Conservation (phyloP, 2,888 invertebrate genomes). For the Tetragonisca angustula region DNA sequence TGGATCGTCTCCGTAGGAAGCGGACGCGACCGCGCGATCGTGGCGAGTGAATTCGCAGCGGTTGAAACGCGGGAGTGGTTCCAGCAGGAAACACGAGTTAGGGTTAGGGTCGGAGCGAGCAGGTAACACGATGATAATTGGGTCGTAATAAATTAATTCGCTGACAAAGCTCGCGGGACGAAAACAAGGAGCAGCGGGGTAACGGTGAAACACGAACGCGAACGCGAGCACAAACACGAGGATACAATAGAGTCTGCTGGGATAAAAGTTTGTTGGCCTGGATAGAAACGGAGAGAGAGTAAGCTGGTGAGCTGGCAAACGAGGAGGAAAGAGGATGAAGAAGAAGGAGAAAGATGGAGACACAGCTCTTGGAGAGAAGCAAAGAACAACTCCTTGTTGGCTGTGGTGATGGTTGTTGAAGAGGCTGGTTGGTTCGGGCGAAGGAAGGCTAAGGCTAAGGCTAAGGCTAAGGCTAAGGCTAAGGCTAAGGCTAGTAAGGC, state of each 20-base stretch:
- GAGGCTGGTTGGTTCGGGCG: conserved; percentile 53
- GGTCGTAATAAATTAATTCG: conserved; percentile 82
- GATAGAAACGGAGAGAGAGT: neutral
- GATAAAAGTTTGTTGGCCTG: conserved; percentile 58
- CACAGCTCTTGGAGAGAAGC: neutral
- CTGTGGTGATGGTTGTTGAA: conserved; percentile 52
- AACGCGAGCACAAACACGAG: conserved; percentile 49
- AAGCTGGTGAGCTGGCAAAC: neutral
- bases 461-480: conserved; percentile 55
- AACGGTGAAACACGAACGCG: conserved; percentile 57
- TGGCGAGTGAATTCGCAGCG: neutral
- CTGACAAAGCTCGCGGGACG: conserved; percentile 59
- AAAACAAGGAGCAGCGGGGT: conserved; percentile 66
- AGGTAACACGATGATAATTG: conserved; percentile 80
- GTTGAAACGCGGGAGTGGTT: neutral
- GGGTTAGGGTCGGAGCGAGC: conserved; percentile 27
- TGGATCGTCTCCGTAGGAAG: too few species aligned
- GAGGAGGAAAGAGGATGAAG: neutral
- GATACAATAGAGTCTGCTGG: conserved; percentile 73
- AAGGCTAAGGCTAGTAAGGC: conserved; percentile 24
- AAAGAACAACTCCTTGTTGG: conserved; percentile 26
- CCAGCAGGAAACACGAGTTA: conserved; percentile 36
- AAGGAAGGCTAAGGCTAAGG: conserved; percentile 46
- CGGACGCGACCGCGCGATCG: too few species aligned
- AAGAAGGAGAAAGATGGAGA: neutral